A percentile compares a stretch with the other conserved stretches of the same genome.
Conservation (phyloP, 2,113 vertebrate genomes). For the Halichoerus grypus region DNA sequence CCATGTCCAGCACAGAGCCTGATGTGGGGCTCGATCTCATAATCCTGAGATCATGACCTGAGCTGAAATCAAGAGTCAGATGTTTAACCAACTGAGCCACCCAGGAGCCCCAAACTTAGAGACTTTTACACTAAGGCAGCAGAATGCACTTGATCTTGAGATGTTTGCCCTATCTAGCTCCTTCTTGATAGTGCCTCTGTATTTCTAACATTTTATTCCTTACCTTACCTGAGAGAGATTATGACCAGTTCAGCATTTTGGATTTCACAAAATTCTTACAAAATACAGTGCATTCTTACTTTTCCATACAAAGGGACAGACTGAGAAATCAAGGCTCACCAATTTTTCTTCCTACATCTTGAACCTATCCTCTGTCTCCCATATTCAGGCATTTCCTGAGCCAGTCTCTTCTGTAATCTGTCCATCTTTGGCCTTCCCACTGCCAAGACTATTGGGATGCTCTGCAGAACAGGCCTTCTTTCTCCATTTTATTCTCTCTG, state of each 20-base stretch:
- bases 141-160: neutral
- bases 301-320: neutral
- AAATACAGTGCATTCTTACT: neutral
- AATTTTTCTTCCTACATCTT: neutral
- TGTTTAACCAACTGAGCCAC: neutral
- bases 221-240: conserved; percentile 22
- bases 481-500: neutral
- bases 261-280: conserved; percentile 8
- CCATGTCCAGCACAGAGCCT: neutral
- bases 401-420: neutral
- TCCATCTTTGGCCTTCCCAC: neutral
- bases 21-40: neutral
- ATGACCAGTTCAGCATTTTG: conserved; percentile 12
- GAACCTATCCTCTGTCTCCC: neutral
- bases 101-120: neutral
- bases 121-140: neutral
- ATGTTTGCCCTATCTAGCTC: neutral
- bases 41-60: neutral
- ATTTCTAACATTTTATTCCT: neutral
- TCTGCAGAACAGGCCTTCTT: conserved; percentile 14
- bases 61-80: neutral
- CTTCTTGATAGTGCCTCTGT: neutral
- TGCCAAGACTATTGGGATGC: neutral
- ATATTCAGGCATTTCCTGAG: neutral
- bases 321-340: neutral